phyloP scores from a whole-genome alignment of 2,113 vertebrate genomes.

The Tupaia tana region DNA sequence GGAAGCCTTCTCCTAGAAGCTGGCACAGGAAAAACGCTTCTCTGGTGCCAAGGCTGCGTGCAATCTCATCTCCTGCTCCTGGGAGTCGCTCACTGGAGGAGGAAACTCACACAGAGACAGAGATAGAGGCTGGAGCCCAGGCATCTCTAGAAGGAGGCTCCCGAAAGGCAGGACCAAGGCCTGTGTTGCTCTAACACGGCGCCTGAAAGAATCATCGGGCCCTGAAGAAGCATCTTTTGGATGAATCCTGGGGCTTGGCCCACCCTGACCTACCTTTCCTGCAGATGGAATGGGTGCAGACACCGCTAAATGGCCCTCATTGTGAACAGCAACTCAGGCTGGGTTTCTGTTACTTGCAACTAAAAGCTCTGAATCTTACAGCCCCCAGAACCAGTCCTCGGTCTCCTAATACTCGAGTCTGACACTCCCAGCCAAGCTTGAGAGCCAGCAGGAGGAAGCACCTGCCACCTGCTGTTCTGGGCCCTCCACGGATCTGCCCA shows the following conservation, averaged over 20 bases:
- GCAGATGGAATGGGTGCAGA: background rate
- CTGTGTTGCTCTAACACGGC: background rate
- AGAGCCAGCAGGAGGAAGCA: background rate
- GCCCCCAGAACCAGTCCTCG: background rate
- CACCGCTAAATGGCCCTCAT: background rate
- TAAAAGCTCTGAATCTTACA: background rate
- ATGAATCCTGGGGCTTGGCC: background rate
- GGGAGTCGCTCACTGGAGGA: background rate
- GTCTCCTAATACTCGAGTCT: background rate
- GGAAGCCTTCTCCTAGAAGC: accelerated
- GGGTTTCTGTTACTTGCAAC: no score
- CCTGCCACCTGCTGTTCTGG: background rate
- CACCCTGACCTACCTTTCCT: background rate
- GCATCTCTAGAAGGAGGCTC: background rate
- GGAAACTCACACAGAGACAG: background rate
- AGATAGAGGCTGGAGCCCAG: accelerated
- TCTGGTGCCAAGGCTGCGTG: background rate
- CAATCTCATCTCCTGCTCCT: background rate
- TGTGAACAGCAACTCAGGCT: background rate
- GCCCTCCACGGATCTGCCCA: background rate
- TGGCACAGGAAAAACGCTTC: accelerated
- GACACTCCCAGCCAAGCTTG: background rate
- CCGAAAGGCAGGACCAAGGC: accelerated
- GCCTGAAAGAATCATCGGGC: accelerated
- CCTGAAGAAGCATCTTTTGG: accelerated